These are phyloP conservation scores for Incurvaria masculella DNA, from an alignment of 2,888 invertebrate species.

Conservation along the genomic window DNA sequence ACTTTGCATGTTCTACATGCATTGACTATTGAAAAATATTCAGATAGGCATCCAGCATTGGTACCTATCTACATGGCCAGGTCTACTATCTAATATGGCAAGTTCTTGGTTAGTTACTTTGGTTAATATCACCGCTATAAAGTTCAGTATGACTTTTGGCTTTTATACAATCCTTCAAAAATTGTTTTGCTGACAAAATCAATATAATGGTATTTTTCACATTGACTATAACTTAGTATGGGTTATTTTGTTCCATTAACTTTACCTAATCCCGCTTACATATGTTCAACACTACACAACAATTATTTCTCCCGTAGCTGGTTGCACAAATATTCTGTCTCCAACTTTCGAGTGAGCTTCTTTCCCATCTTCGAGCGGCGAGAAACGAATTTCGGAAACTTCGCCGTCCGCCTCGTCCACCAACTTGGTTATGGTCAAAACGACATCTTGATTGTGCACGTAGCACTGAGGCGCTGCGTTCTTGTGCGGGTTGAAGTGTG, in stretches of 20 bases:
- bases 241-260: too few relatives aligned
- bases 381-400: constrained; percentile 8
- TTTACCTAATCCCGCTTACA: too few relatives aligned
- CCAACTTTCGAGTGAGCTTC: constrained; percentile 23
- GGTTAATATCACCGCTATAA: constrained; percentile 6
- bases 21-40: neutral
- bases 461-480: constrained; percentile 56
- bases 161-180: constrained; percentile 8
- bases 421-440: constrained; percentile 48
- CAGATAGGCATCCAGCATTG: constrained; percentile 7
- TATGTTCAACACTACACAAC: constrained; percentile 24
- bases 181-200: constrained; percentile 9
- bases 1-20: neutral
- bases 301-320: constrained; percentile 40
- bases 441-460: constrained; percentile 58
- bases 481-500: constrained; percentile 68
- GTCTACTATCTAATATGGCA: constrained; percentile 38
- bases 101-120: constrained; percentile 24
- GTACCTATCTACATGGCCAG: constrained; percentile 29
- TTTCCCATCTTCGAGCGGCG: constrained; percentile 8
- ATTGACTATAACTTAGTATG: neutral
- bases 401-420: constrained; percentile 38
- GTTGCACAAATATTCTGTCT: constrained; percentile 41
- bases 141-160: constrained; percentile 10
- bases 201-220: neutral